Evolutionary conservation across 2,113 vertebrate species (phyloP), one percentile per base, ranked within the genome.

Genomic region (Ornithorhynchus anatinus): DNA sequence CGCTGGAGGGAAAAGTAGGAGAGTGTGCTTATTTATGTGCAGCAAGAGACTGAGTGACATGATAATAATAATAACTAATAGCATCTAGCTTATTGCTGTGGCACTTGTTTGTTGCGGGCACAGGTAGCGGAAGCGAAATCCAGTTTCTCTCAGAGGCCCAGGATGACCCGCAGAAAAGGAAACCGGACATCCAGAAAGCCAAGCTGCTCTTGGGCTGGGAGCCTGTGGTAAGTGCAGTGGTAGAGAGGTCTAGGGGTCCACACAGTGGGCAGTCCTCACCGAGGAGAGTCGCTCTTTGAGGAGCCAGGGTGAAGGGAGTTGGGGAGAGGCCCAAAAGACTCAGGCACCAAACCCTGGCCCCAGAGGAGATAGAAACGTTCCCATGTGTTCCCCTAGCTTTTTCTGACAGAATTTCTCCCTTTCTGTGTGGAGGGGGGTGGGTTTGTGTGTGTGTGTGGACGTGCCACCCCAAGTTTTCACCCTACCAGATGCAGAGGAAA

Each of bases 121-220:
- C 22, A 95, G 94, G 94, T 39, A 99, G 97, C 63, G 93, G 87
- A 32, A 99, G 98, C 90, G 95, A 98, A 89, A 99, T 99, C 87
- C 95, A 96, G 88, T 99, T 98, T 92, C 96, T 99, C 38, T 96
- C 97, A 2, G 97, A 99, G 92, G 97, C 97, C 20, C 98, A 99
- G 73, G 98, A 99, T 66, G 98, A 99, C 82, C 98, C 97, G 19
- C 97, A 98, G 88, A 97, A 98, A 86, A 92, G 97, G 82, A 94
- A 96, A 81, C 97, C 98, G 5, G 97, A 99, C 81, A 99, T 99
- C 86, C 94, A 86, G 53, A 99, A 99, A 88, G 98, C 97, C 23
- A 98, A 99, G 75, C 89, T 95, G 87, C 64, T 98, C 88, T 94
- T 99, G 32, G 96, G 96, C 40, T 99, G 98, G 98, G 97, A 99